phyloP scores from a whole-genome alignment of 53 echinoderm and acorn worm genomes.

The Temnopleurus reevesii region DNA sequence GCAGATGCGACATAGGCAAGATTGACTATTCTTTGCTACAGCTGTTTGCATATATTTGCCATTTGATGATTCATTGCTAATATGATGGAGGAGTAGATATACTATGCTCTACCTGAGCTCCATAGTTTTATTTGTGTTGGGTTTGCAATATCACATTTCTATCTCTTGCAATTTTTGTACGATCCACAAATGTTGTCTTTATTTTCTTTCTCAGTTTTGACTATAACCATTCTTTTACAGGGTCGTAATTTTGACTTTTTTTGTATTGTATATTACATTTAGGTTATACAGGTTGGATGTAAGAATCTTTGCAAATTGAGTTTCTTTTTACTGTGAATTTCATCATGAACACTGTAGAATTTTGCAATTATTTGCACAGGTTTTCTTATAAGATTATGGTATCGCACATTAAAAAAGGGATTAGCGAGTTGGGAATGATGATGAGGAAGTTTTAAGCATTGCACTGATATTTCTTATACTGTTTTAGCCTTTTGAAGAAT shows the following conservation, averaged over 20 bases:
- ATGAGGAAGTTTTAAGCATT: not conserved
- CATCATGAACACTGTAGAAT: not conserved
- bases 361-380: not conserved
- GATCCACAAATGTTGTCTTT: not conserved
- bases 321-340: not conserved
- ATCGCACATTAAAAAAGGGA: not conserved
- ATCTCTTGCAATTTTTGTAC: not conserved
- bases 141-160: constrained; percentile 28
- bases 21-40: no score
- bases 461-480: constrained; percentile 1
- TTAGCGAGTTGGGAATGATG: not conserved
- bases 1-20: no score
- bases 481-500: not conserved
- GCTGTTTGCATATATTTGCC: no score
- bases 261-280: not conserved
- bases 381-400: not conserved
- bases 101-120: no score
- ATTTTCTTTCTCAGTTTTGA: not conserved
- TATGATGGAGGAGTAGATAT: no score
- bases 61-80: no score
- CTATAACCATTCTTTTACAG: not conserved
- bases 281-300: not conserved
- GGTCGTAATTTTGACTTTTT: not conserved
- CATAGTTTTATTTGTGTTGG: constrained; percentile 43
- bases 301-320: not conserved